phyloP scores from a whole-genome alignment of 2,113 vertebrate genomes.

The Coptodon bakossiorum region DNA sequence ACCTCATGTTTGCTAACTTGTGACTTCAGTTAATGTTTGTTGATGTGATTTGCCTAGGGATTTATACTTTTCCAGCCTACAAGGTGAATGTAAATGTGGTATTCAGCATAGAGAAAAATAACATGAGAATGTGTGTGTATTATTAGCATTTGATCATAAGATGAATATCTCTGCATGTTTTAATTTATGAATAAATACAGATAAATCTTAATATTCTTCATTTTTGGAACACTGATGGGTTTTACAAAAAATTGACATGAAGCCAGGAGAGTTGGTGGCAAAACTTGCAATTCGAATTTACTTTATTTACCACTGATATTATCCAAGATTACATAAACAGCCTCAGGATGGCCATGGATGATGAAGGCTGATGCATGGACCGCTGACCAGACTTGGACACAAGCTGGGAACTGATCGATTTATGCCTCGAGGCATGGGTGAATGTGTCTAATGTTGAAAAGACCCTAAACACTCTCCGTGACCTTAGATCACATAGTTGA shows the following conservation, averaged over 20 bases:
- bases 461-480: not conserved
- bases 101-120: not conserved
- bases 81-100: not conserved
- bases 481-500: constrained; percentile 20
- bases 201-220: not conserved
- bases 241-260: not conserved
- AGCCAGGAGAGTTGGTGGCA: not conserved
- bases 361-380: not conserved
- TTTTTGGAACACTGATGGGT: not conserved
- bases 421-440: not conserved
- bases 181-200: not conserved
- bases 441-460: constrained; percentile 11
- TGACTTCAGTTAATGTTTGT: not conserved
- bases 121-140: not conserved
- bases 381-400: not conserved
- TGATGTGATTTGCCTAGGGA: not conserved
- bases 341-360: not conserved
- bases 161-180: not conserved
- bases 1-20: not conserved
- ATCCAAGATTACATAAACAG: not conserved
- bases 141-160: not conserved
- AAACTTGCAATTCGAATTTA: not conserved
- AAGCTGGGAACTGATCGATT: constrained; percentile 1
- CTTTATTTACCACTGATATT: not conserved
- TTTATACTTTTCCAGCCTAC: not conserved